These are phyloP conservation scores for Chitala chitala DNA, from an alignment of 2,113 vertebrate genomes.

Conservation along the genomic window DNA sequence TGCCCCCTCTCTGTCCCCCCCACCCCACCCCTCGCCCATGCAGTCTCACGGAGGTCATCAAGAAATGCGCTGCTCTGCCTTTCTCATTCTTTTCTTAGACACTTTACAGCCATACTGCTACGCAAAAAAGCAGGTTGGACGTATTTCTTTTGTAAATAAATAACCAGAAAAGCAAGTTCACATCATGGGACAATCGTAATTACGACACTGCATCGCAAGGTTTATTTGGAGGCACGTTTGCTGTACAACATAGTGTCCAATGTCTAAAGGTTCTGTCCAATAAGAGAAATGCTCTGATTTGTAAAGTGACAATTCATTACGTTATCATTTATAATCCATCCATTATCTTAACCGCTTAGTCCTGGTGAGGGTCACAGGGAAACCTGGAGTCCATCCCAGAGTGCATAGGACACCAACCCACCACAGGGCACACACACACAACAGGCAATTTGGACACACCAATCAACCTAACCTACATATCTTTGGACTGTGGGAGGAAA, in stretches of 20 bases:
- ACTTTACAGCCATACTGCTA: background rate
- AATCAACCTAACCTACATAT: too few relatives aligned
- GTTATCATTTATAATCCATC: too few relatives aligned
- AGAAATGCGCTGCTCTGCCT: background rate
- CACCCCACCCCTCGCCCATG: background rate
- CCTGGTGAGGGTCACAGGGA: too few relatives aligned
- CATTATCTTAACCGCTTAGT: too few relatives aligned
- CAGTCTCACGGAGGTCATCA: too few relatives aligned
- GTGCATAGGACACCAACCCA: too few relatives aligned
- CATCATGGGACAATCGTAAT: background rate
- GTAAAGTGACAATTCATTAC: too few relatives aligned
- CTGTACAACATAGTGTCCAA: background rate
- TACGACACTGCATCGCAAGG: background rate
- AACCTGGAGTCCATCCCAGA: too few relatives aligned
- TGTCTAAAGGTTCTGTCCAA: background rate
- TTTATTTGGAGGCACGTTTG: background rate
- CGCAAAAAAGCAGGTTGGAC: background rate
- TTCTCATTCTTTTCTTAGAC: background rate
- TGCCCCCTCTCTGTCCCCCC: background rate
- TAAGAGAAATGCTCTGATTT: background rate
- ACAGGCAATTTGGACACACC: too few relatives aligned
- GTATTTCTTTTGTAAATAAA: constrained; percentile 7
- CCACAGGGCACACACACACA: too few relatives aligned
- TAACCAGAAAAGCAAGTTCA: background rate
- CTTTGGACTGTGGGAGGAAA: too few relatives aligned